Evolutionary conservation across 2,113 vertebrate species (phyloP).

Genomic region (Procapra przewalskii): DNA sequence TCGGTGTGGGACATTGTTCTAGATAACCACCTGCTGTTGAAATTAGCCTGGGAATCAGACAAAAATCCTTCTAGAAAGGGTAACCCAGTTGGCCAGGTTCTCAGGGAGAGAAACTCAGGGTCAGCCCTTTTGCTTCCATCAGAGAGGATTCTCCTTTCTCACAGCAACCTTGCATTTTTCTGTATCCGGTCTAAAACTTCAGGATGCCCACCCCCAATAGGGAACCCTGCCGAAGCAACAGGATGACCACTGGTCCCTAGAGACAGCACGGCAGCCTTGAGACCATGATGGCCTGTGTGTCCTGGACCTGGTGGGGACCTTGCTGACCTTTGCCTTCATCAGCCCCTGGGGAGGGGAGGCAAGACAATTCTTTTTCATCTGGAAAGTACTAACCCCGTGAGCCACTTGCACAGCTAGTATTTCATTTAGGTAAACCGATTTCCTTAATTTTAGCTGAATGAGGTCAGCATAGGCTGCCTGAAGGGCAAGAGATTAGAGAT

Average conservation of each 20-base stretch:
- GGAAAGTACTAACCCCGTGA: background rate
- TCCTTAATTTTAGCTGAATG: background rate
- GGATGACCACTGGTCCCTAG: background rate
- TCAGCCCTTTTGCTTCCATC: background rate
- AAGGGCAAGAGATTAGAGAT: background rate
- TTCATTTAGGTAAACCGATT: background rate
- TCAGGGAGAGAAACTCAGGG: background rate
- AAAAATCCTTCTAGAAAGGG: background rate
- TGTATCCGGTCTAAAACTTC: background rate
- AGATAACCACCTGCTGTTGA: background rate
- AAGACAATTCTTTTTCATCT: background rate
- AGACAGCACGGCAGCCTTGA: background rate
- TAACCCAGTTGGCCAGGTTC: background rate
- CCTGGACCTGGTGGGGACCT: background rate
- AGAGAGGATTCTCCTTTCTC: background rate
- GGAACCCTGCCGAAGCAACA: background rate
- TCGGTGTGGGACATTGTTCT: background rate
- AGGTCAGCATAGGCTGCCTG: background rate
- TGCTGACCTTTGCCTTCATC: background rate
- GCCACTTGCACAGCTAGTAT: background rate
- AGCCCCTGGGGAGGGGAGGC: background rate
- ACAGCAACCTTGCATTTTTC: background rate
- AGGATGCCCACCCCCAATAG: rapidly evolving
- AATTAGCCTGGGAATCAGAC: background rate
- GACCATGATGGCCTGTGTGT: background rate